Evolutionary conservation across 2,113 vertebrate species (phyloP).

Genomic region (Protomyctophum bolini): DNA sequence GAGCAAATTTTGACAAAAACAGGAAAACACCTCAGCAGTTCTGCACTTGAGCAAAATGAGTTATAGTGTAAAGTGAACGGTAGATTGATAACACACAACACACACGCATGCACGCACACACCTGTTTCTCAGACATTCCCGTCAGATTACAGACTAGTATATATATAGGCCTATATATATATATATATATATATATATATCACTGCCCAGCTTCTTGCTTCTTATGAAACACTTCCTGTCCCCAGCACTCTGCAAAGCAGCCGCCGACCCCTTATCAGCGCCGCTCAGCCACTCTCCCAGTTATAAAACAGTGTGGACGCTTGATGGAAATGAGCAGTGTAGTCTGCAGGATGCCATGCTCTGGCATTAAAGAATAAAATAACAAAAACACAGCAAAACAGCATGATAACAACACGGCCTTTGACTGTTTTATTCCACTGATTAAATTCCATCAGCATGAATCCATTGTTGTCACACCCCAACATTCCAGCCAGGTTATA

Average conservation of each 20-base stretch:
- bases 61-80: conserved; percentile 11
- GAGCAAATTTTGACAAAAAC: conserved; percentile 11
- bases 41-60: not conserved
- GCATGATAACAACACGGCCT: conserved; percentile 52
- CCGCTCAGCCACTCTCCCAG: conserved; percentile 40
- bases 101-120: conserved; percentile 4
- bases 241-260: not conserved
- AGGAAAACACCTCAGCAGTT: conserved; percentile 18
- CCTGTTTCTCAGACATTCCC: conserved; percentile 32
- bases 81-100: conserved; percentile 8
- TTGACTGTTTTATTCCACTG: conserved; percentile 46
- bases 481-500: conserved; percentile 9
- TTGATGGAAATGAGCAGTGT: conserved; percentile 35
- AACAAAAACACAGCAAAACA: conserved; percentile 59
- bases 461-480: conserved; percentile 7
- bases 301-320: conserved; percentile 8
- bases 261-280: conserved; percentile 50
- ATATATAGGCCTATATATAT: not conserved
- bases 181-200: not conserved
- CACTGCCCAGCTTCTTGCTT: conserved; percentile 9
- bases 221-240: conserved; percentile 62
- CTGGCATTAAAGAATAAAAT: conserved; percentile 51
- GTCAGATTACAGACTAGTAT: not conserved
- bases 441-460: conserved; percentile 66
- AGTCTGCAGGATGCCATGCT: conserved; percentile 23